phyloP scores from a whole-genome alignment of 1,140 invertebrate genomes.

The Saccostrea cuccullata region DNA sequence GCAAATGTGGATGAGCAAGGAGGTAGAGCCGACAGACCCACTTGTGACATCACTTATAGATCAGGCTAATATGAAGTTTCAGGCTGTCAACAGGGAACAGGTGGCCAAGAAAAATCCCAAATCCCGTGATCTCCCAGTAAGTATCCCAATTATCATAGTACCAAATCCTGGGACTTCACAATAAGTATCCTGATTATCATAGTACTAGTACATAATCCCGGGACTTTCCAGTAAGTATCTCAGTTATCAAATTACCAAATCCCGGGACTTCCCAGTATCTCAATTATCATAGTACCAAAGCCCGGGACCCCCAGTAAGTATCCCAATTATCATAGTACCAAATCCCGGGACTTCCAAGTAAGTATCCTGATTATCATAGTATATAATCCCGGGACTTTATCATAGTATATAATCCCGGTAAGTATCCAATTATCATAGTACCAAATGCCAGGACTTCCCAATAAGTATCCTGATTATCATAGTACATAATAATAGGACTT shows the following conservation, averaged over 20 bases:
- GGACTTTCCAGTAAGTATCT: not conserved
- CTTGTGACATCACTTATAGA: slow-evolving; percentile 49
- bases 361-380: not conserved
- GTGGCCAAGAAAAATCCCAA: not conserved
- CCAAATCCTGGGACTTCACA: too few relatives aligned
- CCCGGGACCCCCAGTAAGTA: not conserved
- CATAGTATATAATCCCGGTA: not conserved
- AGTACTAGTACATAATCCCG: not conserved
- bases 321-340: not conserved
- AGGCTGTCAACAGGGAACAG: slow-evolving; percentile 46
- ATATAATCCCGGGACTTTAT: too few relatives aligned
- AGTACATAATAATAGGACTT: not conserved
- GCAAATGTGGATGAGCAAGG: slow-evolving; percentile 42
- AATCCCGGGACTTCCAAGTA: too few relatives aligned
- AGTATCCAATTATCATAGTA: not conserved
- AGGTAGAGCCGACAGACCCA: slow-evolving; percentile 49
- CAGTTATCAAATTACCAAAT: not conserved
- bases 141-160: not conserved
- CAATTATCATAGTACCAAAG: not conserved
- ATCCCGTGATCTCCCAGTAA: not conserved
- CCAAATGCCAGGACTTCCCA: too few relatives aligned
- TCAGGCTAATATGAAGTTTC: slow-evolving; percentile 49
- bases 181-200: not conserved
- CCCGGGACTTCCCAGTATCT: not conserved
- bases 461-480: not conserved